phyloP scores from a whole-genome alignment of 2,888 invertebrate species.

The Tubulanus polymorphus region DNA sequence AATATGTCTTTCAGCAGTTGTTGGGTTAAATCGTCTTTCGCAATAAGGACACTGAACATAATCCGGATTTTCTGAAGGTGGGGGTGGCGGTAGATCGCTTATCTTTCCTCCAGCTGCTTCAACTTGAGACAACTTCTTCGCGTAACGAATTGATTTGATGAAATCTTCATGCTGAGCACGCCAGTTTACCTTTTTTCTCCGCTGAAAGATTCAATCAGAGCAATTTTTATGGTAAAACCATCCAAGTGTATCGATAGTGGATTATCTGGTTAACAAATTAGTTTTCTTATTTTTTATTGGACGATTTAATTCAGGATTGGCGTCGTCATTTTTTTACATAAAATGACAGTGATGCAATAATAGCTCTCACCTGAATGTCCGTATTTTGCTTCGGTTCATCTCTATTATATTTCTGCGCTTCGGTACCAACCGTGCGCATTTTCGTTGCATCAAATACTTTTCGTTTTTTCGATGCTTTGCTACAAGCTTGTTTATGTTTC shows the following conservation, averaged over 20 bases:
- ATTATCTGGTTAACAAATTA: too few relatives aligned
- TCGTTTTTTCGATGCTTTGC: conserved; percentile 36
- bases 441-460: conserved; percentile 46
- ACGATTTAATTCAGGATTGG: too few relatives aligned
- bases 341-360: too few relatives aligned
- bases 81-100: conserved; percentile 75
- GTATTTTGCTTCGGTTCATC: conserved; percentile 49
- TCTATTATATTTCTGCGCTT: conserved; percentile 71
- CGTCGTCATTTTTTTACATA: too few relatives aligned
- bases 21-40: conserved; percentile 75
- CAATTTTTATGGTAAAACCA: too few relatives aligned
- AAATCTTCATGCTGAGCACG: conserved; percentile 44
- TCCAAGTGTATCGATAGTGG: too few relatives aligned
- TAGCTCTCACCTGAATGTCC: too few relatives aligned
- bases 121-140: conserved; percentile 39
- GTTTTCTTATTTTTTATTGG: too few relatives aligned
- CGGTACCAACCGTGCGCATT: conserved; percentile 71
- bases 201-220: too few relatives aligned
- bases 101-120: conserved; percentile 70
- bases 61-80: conserved; percentile 74
- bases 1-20: conserved; percentile 78
- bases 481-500: conserved; percentile 43
- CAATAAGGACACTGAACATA: conserved; percentile 89
- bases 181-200: conserved; percentile 44
- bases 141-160: conserved; percentile 42